Evolutionary conservation across 2,888 invertebrate species (phyloP).

Genomic region (Magallana nippona): DNA sequence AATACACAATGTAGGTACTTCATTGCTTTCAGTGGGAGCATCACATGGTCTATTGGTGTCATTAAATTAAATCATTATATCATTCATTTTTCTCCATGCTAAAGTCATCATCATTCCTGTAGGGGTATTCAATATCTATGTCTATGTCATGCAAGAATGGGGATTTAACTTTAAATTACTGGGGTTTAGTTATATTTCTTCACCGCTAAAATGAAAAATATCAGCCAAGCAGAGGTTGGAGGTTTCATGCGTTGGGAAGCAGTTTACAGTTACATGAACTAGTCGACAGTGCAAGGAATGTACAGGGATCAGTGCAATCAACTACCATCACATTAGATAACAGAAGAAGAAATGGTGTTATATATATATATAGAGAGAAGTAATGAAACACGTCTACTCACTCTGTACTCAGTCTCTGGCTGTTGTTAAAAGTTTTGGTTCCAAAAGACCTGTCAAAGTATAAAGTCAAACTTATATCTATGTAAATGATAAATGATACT

Average conservation of each 20-base stretch:
- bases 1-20: too few relatives aligned
- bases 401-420: slow-evolving; percentile 56
- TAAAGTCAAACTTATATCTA: not conserved
- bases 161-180: too few relatives aligned
- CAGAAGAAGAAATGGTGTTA: slow-evolving; percentile 4
- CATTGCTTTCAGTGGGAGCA: too few relatives aligned
- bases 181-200: not conserved
- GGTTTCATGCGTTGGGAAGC: slow-evolving; percentile 6
- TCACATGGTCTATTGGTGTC: too few relatives aligned
- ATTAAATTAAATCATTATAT: too few relatives aligned
- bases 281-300: slow-evolving; percentile 17
- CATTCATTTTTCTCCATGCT: too few relatives aligned
- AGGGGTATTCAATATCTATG: too few relatives aligned
- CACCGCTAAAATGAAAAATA: not conserved
- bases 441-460: slow-evolving; percentile 44
- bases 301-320: not conserved
- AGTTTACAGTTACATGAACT: not conserved
- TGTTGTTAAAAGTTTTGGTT: slow-evolving; percentile 49
- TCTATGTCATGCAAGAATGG: too few relatives aligned
- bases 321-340: slow-evolving; percentile 17
- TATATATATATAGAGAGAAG: not conserved
- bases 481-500: too few relatives aligned
- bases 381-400: slow-evolving; percentile 50
- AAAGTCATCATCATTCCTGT: too few relatives aligned
- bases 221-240: not conserved